Percentiles rank a stretch among this genome's conserved stretches.
phyloP scores from a whole-genome alignment of 2,888 invertebrate species.

The Thyatira batis region DNA sequence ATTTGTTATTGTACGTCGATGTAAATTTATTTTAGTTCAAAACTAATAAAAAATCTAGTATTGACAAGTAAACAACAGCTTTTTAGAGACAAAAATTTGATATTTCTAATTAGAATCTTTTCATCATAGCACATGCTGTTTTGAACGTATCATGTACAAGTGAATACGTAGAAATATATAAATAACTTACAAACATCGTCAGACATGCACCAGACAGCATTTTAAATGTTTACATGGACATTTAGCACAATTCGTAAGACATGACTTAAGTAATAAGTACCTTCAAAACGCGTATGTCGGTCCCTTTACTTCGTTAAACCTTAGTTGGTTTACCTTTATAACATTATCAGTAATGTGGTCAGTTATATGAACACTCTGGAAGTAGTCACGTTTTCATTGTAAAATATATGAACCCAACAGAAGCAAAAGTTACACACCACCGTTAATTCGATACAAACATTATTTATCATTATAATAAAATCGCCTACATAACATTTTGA shows the following conservation, averaged over 20 bases:
- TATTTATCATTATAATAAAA: constrained; percentile 4
- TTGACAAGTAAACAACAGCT: not conserved
- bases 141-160: not conserved
- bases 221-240: not conserved
- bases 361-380: not conserved
- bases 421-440: too few species aligned
- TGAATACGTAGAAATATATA: not conserved
- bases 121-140: not conserved
- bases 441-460: too few species aligned
- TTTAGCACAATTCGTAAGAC: not conserved
- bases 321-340: not conserved
- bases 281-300: not conserved
- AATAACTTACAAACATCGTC: not conserved
- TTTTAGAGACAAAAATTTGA: not conserved
- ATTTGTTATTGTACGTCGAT: not conserved
- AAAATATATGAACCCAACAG: not conserved
- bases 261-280: not conserved
- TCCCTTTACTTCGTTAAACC: not conserved
- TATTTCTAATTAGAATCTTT: too few species aligned
- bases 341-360: not conserved
- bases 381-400: not conserved
- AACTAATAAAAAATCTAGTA: not conserved
- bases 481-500: constrained; percentile 1
- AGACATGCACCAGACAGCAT: constrained; percentile 2
- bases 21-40: not conserved